phyloP scores from a whole-genome alignment of 1,140 invertebrate genomes.

The Drosophila asahinai region DNA sequence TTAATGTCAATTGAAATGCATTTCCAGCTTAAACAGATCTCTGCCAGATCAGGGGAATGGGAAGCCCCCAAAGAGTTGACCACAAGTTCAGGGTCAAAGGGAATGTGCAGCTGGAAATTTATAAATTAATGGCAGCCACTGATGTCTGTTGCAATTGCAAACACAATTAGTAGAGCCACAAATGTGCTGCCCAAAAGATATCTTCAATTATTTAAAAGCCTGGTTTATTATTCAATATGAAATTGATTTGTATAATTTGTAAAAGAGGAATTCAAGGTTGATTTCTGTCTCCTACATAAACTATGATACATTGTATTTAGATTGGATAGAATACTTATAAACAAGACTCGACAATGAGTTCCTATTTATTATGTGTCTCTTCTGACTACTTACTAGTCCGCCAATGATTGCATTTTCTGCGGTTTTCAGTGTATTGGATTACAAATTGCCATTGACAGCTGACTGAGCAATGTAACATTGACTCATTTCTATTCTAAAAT shows the following conservation, averaged over 20 bases:
- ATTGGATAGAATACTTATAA: neutral
- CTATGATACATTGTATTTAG: neutral
- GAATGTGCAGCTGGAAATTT: neutral
- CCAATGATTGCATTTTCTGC: slow-evolving; percentile 7
- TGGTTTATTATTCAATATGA: neutral
- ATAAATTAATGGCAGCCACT: slow-evolving; percentile 2
- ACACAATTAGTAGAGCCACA: neutral
- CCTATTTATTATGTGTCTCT: neutral
- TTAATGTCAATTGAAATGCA: slow-evolving; percentile 83
- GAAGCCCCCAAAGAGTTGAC: slow-evolving; percentile 5
- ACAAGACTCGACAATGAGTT: neutral
- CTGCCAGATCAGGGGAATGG: neutral
- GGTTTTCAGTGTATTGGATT: slow-evolving; percentile 14
- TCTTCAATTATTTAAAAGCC: neutral
- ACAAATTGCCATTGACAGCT: slow-evolving; percentile 29
- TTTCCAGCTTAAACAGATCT: slow-evolving; percentile 39
- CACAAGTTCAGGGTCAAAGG: slow-evolving; percentile 51
- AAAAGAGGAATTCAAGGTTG: neutral
- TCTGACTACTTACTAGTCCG: slow-evolving; percentile 4
- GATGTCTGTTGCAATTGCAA: neutral
- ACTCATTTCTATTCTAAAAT: slow-evolving; percentile 2
- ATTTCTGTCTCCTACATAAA: neutral
- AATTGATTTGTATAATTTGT: neutral
- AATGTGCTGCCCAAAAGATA: neutral
- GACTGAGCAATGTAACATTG: slow-evolving; percentile 23